Evolutionary conservation across 2,888 invertebrate genomes (phyloP), one percentile per base, ranked within the genome.

Genomic region (Tetanocera ferruginea): DNA sequence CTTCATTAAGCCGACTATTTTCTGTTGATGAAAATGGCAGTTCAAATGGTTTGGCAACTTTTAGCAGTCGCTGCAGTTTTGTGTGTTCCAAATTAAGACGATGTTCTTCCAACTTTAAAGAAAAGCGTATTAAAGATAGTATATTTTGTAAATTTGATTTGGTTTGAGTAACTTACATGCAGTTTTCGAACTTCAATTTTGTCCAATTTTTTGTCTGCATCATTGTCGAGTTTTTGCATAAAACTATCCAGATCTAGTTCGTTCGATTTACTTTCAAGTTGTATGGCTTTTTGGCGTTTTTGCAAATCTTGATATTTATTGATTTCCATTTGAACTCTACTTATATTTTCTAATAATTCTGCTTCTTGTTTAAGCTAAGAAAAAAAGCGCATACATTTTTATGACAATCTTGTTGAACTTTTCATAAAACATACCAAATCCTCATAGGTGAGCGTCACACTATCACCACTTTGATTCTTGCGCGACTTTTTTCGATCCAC

Each of bases 401-500:
- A 55, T 55, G 8, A 55, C n/a, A 5, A 55, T 2, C 4, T 55
- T 60, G 25, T n/a, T n/a, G n/a, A n/a, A n/a, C n/a, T n/a, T 51
- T 19, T 19, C 2, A 52, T 25, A 17, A 57, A 37, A 69, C 83
- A 90, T 85, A 94, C 94, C 91, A 95, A 88, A 82, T 93, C 92
- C 37, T 93, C 92, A 82, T 94, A 94, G 0, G 94, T 94, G 57
- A 92, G 85, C 0, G 91, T 89, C 11, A 85, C 86, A 11, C 86
- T 88, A 1, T 83, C 69, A 3, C 79, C 80, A 0, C 83, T 79
- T n/a, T 82, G 82, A 0, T 85, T 81, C 76, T 98, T 91, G 78
- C 93, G 92, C 83, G 93, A 92, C 8, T 98, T 92, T 87, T 98
- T 98, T 83, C 93, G 93, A 88, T 98, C 98, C 28, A 99, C 93